Evolutionary conservation across 2,797 vertebrate genomes (phyloP), one percentile per base, ranked within the genome.

Genomic region (Acropternis orthonyx): DNA sequence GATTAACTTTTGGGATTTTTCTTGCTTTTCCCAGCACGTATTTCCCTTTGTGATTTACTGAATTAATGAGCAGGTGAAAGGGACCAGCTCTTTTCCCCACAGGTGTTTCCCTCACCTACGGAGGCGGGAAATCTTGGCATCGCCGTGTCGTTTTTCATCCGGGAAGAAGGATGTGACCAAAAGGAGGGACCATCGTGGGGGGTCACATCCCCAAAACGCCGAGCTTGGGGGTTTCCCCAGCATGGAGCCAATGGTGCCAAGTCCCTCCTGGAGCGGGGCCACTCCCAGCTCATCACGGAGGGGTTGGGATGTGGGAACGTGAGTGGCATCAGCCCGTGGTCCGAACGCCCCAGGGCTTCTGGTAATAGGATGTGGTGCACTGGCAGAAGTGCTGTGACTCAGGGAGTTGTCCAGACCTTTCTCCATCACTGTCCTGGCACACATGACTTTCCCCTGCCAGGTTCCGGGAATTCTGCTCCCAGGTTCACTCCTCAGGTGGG

Each of bases 1-100:
- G 81, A 85, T 95, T 89, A 74, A 44, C 85, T 91, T 97, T 92
- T 89, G 88, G 96, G 91, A 94, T 76, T 96, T 97, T 94, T 76
- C 80, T 91, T 54, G 56, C 93, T 95, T 97, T 97, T 90, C 96
- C 96, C 88, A 22, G 92, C 79, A 90, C 14, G 3, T 30, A 95
- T 96, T 98, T 97, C 97, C 97, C 92, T 95, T 66, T 78, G 76
- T 23, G 71, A 91, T 86, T 84, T 18, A 23, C 78, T 27, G 89
- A 85, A 83, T 91, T 93, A 94, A 96, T 94, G 79, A 94, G 92
- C 61, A 36, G 21, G 28, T 36, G 62, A 76, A 32, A 94, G 54
- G 91, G 95, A 61, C 96, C 85, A 91, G 23, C 76, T 93, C 84
- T 17, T 49, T 87, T 75, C 36, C 87, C 69, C 82, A 44, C 24